Conservation (phyloP, 2,888 invertebrate genomes). For the Caenorhabditis uteleia region DNA sequence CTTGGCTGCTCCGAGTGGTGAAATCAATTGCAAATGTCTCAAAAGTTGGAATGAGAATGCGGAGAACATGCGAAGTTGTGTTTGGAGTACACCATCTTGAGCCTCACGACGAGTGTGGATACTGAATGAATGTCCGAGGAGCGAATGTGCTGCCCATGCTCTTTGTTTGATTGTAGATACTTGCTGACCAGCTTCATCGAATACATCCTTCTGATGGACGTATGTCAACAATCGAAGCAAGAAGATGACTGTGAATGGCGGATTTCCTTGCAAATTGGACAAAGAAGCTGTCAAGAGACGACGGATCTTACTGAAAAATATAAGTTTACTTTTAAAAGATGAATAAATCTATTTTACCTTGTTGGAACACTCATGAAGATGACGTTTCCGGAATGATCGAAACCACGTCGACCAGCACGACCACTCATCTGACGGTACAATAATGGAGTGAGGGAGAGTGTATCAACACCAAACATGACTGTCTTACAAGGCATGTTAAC, state of each 20-base stretch:
- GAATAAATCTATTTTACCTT: constrained; percentile 29
- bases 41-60: constrained; percentile 65
- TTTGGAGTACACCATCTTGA: constrained; percentile 43
- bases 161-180: constrained; percentile 40
- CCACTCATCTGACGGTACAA: constrained; percentile 69
- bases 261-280: constrained; percentile 66
- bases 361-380: constrained; percentile 67
- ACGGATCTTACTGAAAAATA: constrained; percentile 62
- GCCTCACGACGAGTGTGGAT: constrained; percentile 56
- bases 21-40: constrained; percentile 59
- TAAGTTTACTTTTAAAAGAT: neutral
- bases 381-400: constrained; percentile 67
- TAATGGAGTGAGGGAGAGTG: constrained; percentile 61
- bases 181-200: constrained; percentile 29
- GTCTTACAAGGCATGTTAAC: constrained; percentile 70
- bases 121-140: constrained; percentile 62
- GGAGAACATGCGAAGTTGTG: constrained; percentile 57
- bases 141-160: constrained; percentile 50
- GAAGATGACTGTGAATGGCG: constrained; percentile 65
- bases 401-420: constrained; percentile 69
- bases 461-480: constrained; percentile 68
- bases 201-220: constrained; percentile 54
- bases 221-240: constrained; percentile 62
- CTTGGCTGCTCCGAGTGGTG: constrained; percentile 58
- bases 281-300: constrained; percentile 66